Base-by-base conservation (phyloP, 2,888 invertebrate species). In the Ectemnius lituratus region DNA sequence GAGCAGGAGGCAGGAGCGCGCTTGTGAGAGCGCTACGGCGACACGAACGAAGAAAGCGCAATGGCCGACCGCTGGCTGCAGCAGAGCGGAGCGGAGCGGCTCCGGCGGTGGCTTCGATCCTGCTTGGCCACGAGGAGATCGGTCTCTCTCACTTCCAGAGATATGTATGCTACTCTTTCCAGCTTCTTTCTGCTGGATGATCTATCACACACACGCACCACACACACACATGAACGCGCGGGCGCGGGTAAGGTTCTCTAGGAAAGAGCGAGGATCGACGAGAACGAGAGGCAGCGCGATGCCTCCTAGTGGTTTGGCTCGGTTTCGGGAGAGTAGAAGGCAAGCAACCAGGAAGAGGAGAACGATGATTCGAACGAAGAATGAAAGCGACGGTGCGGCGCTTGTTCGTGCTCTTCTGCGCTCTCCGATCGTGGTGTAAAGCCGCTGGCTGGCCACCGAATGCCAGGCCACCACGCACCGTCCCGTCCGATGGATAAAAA, bases 41-140 rank as follows among this genome's bases (percentile, higher is more conserved):
- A 37, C 37, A 61, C 62, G 71, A 69, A 65, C 73, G 76, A 82
- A 77, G 77, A 81, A 84, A 86, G 86, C 86, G 86, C 86, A 87
- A 87, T 87, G 87, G 87, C 87, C 85, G 87, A 85, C 87, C 79
- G 76, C 78, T 75, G 14, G 52, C n/a, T 16, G 16, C 52, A 16
- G n/a, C 52, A 13, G 16, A 37, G 83, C 77, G 69, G 75, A 16
- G n/a, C 52, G 52, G 16, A 37, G 83, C 77, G 70, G 75, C 73
- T 75, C 69, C 73, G 76, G 74, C 75, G 75, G 64, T 70, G 71
- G 67, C 74, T 76, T 81, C 80, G 80, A 82, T 81, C 78, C 68
- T 74, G 16, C 52, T 52, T 14, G 62, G 28, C 75, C 76, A 76
- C 81, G 79, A 81, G 78, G 76, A 46, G 5, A 11, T 14, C 58